Conservation (phyloP, 2,113 vertebrate genomes). For the Tenrec ecaudatus region DNA sequence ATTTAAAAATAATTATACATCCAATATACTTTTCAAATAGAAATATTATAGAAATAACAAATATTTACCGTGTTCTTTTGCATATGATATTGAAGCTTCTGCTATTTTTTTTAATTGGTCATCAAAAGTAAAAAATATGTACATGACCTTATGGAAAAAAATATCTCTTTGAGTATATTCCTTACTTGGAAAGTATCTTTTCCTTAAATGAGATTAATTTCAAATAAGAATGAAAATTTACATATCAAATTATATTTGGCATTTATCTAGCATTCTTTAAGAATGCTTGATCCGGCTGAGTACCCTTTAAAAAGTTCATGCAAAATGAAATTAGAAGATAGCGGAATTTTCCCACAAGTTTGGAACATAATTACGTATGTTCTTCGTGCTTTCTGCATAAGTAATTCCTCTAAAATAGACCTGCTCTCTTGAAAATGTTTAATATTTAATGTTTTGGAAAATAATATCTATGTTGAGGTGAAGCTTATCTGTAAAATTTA, state of each 20-base stretch:
- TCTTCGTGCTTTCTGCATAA: background rate
- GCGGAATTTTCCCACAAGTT: too few relatives aligned
- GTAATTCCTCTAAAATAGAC: background rate
- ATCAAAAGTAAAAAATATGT: background rate
- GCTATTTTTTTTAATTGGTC: slow-evolving; percentile 34
- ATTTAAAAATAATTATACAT: background rate
- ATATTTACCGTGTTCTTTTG: background rate
- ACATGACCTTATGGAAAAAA: background rate
- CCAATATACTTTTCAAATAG: background rate
- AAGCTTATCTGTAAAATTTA: background rate
- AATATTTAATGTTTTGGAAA: background rate
- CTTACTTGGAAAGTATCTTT: background rate
- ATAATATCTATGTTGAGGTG: slow-evolving; percentile 6
- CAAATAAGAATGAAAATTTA: slow-evolving; percentile 44
- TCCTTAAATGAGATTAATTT: slow-evolving; percentile 38
- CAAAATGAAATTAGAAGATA: too few relatives aligned
- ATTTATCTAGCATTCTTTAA: background rate
- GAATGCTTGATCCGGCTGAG: background rate
- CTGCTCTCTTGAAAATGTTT: slow-evolving; percentile 15
- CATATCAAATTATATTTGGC: slow-evolving; percentile 7
- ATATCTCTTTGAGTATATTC: background rate
- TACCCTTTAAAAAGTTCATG: too few relatives aligned
- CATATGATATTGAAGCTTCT: background rate
- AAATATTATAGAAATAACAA: background rate
- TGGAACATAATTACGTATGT: too few relatives aligned